Conservation (phyloP, 2,113 vertebrate species). For the Atlantisia rogersi region DNA sequence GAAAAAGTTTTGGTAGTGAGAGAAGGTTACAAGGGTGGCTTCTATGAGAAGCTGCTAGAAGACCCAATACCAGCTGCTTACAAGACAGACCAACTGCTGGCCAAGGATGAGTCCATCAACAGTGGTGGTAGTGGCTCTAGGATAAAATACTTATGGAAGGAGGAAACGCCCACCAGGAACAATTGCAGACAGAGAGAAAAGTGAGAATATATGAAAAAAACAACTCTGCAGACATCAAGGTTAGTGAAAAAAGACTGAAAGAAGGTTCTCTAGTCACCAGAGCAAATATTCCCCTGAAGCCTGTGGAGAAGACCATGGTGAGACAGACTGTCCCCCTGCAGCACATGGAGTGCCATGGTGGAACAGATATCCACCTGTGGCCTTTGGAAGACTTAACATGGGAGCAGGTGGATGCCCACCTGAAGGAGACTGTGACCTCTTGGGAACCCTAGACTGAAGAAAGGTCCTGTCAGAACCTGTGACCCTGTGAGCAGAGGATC, state of each 20-base stretch:
- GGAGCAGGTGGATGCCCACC: background rate
- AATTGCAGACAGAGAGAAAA: background rate
- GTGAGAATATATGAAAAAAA: background rate
- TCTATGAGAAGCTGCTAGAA: background rate
- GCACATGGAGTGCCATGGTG: background rate
- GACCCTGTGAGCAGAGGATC: background rate
- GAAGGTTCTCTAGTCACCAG: background rate
- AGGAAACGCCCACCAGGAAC: background rate
- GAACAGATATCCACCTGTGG: background rate
- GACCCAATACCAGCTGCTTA: background rate
- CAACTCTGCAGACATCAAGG: background rate
- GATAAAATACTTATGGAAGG: no score
- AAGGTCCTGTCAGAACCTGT: background rate
- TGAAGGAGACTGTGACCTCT: background rate
- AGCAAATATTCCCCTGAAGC: background rate
- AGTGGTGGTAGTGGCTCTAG: accelerated
- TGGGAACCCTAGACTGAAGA: background rate
- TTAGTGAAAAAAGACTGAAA: background rate
- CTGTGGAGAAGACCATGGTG: background rate
- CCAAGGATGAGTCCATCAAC: background rate
- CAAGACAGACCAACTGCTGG: accelerated
- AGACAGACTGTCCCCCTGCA: no score
- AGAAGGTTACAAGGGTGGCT: background rate
- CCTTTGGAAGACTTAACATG: background rate
- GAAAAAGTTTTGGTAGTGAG: background rate